phyloP scores from a whole-genome alignment of 2,797 vertebrate genomes.

The Spatula clypeata region DNA sequence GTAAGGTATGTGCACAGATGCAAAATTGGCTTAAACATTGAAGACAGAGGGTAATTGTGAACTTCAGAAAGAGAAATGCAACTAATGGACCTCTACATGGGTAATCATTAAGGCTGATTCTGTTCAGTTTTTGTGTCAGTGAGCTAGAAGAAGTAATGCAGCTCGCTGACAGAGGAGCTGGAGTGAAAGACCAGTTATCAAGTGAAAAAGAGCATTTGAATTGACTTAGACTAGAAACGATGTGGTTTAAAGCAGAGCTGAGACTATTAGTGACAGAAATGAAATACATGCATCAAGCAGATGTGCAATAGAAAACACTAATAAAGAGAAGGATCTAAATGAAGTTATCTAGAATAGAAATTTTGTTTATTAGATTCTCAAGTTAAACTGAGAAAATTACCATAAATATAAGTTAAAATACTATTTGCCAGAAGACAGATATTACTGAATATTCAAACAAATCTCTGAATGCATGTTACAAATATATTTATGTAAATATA shows the following conservation, averaged over 20 bases:
- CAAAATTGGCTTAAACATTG: neutral
- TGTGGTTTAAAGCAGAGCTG: slow-evolving; percentile 33
- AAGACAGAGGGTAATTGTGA: slow-evolving; percentile 18
- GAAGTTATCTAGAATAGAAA: slow-evolving; percentile 42
- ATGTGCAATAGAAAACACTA: slow-evolving; percentile 49
- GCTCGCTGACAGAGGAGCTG: neutral
- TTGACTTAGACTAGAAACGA: neutral
- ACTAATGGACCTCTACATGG: slow-evolving; percentile 1
- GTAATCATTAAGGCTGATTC: slow-evolving; percentile 20
- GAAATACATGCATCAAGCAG: neutral
- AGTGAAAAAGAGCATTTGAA: neutral
- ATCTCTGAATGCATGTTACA: slow-evolving; percentile 28
- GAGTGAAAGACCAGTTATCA: neutral
- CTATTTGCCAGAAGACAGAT: slow-evolving; percentile 48
- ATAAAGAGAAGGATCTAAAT: slow-evolving; percentile 57
- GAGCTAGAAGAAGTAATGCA: slow-evolving; percentile 14
- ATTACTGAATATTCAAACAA: slow-evolving; percentile 60
- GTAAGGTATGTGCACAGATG: neutral
- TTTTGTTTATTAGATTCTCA: slow-evolving; percentile 51
- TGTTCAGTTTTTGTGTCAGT: slow-evolving; percentile 2
- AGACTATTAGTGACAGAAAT: slow-evolving; percentile 18
- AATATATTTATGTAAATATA: slow-evolving; percentile 63
- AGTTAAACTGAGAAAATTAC: slow-evolving; percentile 55
- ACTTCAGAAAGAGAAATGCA: slow-evolving; percentile 20
- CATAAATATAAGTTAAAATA: slow-evolving; percentile 64